phyloP scores from a whole-genome alignment of 2,113 vertebrate species.

The Xenopus tropicalis region UCB_Xtro_10.0 CM004448.2:101055001-101055500 shows the following conservation, averaged over 20 bases:
- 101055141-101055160: constrained; percentile 27
- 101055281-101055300: too few species aligned
- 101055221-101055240: constrained; percentile 19
- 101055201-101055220: constrained; percentile 32
- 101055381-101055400: too few species aligned
- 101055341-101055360: too few species aligned
- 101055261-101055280: background rate
- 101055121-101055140: constrained; percentile 34
- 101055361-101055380: too few species aligned
- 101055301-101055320: too few species aligned
- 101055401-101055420: too few species aligned
- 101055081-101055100: constrained; percentile 14
- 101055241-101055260: constrained; percentile 11
- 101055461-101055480: too few species aligned
- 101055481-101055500: too few species aligned
- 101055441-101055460: too few species aligned
- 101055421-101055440: too few species aligned
- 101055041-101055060: constrained; percentile 30
- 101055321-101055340: too few species aligned
- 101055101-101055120: constrained; percentile 26
- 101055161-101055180: constrained; percentile 31
- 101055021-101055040: background rate
- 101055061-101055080: constrained; percentile 12
- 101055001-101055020: constrained; percentile 15
- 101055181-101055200: constrained; percentile 10